A percentile compares a stretch with the other conserved stretches of the same genome.
phyloP scores from a whole-genome alignment of 2,113 vertebrate genomes.

The Corydoras maculifer region DNA sequence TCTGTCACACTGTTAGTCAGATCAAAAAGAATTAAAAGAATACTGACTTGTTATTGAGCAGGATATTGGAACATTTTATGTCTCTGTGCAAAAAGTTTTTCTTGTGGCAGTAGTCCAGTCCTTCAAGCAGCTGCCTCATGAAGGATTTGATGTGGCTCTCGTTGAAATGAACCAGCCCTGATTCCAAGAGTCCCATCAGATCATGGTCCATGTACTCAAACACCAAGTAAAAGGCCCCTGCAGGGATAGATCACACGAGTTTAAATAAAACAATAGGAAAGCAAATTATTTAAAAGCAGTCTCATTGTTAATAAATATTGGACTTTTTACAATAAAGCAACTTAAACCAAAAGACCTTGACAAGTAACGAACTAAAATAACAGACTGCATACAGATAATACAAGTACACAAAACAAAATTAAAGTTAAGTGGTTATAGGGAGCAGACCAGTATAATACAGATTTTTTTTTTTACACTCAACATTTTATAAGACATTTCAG shows the following conservation, averaged over 20 bases:
- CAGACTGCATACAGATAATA: too few relatives aligned
- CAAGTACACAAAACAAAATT: too few relatives aligned
- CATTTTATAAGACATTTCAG: too few relatives aligned
- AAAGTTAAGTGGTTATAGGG: too few relatives aligned
- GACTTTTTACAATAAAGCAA: too few relatives aligned
- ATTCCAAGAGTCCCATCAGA: slow-evolving; percentile 97
- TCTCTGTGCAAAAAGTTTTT: slow-evolving; percentile 98
- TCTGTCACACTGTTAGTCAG: neutral
- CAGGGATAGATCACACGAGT: neutral
- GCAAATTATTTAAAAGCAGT: too few relatives aligned
- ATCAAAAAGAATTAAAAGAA: neutral
- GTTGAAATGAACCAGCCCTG: slow-evolving; percentile 94
- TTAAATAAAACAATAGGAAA: neutral
- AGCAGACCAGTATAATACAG: too few relatives aligned
- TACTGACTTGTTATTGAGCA: slow-evolving; percentile 91
- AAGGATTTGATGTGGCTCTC: slow-evolving; percentile 96
- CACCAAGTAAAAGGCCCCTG: slow-evolving; percentile 96
- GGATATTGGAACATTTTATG: slow-evolving; percentile 97
- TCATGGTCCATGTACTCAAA: slow-evolving; percentile 99
- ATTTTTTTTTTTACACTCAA: too few relatives aligned
- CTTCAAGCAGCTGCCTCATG: slow-evolving; percentile 98
- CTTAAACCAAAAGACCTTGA: too few relatives aligned
- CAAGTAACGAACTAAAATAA: too few relatives aligned
- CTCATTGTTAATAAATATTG: too few relatives aligned
- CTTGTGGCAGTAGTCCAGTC: slow-evolving; percentile 97